These are phyloP conservation scores for Pilophorus perplexus DNA, from an alignment of 2,888 invertebrate species.

Conservation along the genomic window DNA sequence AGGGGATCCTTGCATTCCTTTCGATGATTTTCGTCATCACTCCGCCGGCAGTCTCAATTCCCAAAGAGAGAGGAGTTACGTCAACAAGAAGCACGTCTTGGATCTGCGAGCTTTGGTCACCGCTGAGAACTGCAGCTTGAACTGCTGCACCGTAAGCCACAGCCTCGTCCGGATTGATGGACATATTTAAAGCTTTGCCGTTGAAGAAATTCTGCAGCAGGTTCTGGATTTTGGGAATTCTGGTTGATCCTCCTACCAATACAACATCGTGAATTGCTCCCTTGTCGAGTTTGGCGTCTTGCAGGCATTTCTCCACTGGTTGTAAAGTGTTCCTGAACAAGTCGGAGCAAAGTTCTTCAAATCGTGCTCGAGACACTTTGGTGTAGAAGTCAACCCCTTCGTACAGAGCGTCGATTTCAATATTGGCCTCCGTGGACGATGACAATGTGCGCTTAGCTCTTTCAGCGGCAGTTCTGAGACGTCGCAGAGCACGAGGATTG, in stretches of 20 bases:
- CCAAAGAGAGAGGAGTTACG: slow-evolving; percentile 65
- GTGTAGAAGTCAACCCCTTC: slow-evolving; percentile 61
- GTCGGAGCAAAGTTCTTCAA: slow-evolving; percentile 71
- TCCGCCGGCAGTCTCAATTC: slow-evolving; percentile 75
- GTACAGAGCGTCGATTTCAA: slow-evolving; percentile 55
- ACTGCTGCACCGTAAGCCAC: slow-evolving; percentile 82
- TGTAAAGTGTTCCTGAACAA: slow-evolving; percentile 68
- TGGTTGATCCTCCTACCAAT: slow-evolving; percentile 77
- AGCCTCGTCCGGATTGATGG: slow-evolving; percentile 76
- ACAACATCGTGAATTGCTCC: no score
- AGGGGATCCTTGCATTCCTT: no score
- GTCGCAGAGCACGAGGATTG: slow-evolving; percentile 54
- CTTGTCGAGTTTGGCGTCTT: slow-evolving; percentile 75
- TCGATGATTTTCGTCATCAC: no score
- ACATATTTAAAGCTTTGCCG: slow-evolving; percentile 70
- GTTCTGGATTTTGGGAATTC: slow-evolving; percentile 74
- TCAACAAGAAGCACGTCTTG: slow-evolving; percentile 70
- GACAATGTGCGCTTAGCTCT: slow-evolving; percentile 57
- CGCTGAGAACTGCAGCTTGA: slow-evolving; percentile 76
- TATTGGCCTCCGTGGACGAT: no score
- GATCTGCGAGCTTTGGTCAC: slow-evolving; percentile 62
- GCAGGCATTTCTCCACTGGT: no score
- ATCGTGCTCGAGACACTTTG: slow-evolving; percentile 67
- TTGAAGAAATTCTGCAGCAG: no score
- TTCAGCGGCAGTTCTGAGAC: slow-evolving; percentile 57